Evolutionary conservation across 2,888 invertebrate species (phyloP).

Genomic region (Drosophila pegasa): DNA sequence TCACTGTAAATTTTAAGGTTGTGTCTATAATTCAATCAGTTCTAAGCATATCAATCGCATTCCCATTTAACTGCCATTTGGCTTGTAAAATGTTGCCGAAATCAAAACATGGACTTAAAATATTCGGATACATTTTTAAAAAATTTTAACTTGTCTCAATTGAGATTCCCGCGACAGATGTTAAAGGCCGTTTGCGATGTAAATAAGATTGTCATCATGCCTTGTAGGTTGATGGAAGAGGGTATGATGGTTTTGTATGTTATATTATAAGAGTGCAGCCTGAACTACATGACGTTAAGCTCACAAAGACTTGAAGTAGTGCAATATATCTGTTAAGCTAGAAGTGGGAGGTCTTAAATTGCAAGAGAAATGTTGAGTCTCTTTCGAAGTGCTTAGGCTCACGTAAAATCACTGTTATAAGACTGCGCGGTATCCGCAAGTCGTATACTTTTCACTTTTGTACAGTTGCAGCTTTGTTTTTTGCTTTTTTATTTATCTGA

Average conservation of each 20-base stretch:
- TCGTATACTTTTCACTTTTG: neutral
- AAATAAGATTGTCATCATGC: slow-evolving; percentile 17
- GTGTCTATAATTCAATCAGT: slow-evolving; percentile 17
- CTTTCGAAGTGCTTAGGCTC: no score
- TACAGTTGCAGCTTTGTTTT: neutral
- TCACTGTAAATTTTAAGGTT: neutral
- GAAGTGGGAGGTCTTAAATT: no score
- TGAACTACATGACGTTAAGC: no score
- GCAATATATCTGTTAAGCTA: neutral
- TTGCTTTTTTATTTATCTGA: slow-evolving; percentile 3
- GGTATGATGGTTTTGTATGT: neutral
- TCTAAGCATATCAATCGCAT: slow-evolving; percentile 3
- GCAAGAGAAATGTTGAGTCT: neutral
- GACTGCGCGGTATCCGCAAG: neutral
- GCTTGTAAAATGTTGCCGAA: slow-evolving; percentile 18
- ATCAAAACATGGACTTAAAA: slow-evolving; percentile 49
- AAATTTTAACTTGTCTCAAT: slow-evolving; percentile 27
- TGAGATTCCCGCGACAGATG: slow-evolving; percentile 46
- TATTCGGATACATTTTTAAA: slow-evolving; percentile 30
- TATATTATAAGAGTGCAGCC: neutral
- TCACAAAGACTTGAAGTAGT: no score
- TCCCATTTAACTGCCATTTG: slow-evolving; percentile 19
- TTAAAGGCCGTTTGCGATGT: slow-evolving; percentile 16
- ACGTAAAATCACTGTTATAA: neutral
- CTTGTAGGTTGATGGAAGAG: neutral